Evolutionary conservation across 2,888 invertebrate species (phyloP).

Genomic region (Acleris laterana): DNA sequence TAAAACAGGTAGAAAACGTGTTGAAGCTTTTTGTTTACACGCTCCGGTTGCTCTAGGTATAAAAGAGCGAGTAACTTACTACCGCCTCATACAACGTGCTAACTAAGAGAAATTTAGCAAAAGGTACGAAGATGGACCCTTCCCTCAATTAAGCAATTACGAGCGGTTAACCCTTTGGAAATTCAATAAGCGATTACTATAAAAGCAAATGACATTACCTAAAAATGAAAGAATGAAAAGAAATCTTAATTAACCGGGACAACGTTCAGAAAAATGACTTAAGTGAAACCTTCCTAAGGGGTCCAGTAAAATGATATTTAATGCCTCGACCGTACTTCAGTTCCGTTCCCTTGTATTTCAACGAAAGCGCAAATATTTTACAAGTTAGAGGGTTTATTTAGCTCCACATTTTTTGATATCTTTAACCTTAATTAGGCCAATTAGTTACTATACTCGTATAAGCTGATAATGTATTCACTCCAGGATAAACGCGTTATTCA

Average conservation of each 20-base stretch:
- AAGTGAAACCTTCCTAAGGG: constrained; percentile 36
- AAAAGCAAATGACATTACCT: constrained; percentile 46
- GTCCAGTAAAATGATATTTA: constrained; percentile 34
- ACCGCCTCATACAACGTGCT: constrained; percentile 50
- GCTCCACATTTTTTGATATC: constrained; percentile 20
- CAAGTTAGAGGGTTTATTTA: constrained; percentile 15
- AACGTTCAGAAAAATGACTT: constrained; percentile 37
- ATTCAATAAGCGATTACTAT: constrained; percentile 57
- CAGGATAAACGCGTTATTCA: too few relatives aligned
- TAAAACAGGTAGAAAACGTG: constrained; percentile 39
- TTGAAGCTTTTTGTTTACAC: constrained; percentile 43
- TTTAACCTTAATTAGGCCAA: constrained; percentile 17
- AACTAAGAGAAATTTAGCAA: constrained; percentile 59
- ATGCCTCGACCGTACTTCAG: constrained; percentile 32
- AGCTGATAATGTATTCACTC: neutral
- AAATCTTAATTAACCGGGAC: constrained; percentile 37
- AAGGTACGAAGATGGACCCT: constrained; percentile 58
- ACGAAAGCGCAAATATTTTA: constrained; percentile 30
- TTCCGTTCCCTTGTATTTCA: constrained; percentile 22
- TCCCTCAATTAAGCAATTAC: constrained; percentile 63
- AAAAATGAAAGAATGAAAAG: constrained; percentile 36
- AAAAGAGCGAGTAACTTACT: constrained; percentile 43
- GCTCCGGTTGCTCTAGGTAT: constrained; percentile 31
- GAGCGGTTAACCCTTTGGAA: constrained; percentile 57
- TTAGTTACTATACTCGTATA: constrained; percentile 2